Conservation (phyloP, 2,888 invertebrate species). For the Eudemis profundana region DNA sequence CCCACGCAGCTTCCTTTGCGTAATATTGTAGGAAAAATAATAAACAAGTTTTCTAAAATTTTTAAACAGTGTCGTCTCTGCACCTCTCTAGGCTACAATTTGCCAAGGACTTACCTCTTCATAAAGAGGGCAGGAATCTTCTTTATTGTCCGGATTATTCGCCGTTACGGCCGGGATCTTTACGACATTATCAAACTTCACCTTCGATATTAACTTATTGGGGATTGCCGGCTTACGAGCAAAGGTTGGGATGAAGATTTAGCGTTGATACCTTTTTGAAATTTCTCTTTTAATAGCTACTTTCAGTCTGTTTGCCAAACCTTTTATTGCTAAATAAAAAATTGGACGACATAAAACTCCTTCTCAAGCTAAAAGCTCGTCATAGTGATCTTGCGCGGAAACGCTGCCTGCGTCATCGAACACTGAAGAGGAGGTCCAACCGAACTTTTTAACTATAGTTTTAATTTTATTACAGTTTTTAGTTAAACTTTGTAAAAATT, state of each 20-base stretch:
- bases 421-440: no score
- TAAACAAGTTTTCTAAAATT: not conserved
- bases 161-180: constrained; percentile 81
- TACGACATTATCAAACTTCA: constrained; percentile 81
- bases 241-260: constrained; percentile 9
- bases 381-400: no score
- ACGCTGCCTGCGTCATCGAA: no score
- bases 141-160: constrained; percentile 84
- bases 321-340: no score
- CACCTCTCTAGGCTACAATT: constrained; percentile 66
- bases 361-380: no score
- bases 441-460: no score
- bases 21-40: no score
- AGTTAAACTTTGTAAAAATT: no score
- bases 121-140: constrained; percentile 84
- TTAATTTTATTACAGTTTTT: no score
- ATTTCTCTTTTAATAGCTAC: not conserved
- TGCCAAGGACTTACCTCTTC: constrained; percentile 85
- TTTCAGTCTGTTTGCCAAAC: no score
- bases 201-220: constrained; percentile 83
- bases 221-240: constrained; percentile 45
- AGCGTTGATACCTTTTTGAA: not conserved
- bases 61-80: constrained; percentile 57
- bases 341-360: no score
- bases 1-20: no score